Evolutionary conservation across 2,797 vertebrate species (phyloP).

Genomic region (Pantherophis alleghaniensis): DNA sequence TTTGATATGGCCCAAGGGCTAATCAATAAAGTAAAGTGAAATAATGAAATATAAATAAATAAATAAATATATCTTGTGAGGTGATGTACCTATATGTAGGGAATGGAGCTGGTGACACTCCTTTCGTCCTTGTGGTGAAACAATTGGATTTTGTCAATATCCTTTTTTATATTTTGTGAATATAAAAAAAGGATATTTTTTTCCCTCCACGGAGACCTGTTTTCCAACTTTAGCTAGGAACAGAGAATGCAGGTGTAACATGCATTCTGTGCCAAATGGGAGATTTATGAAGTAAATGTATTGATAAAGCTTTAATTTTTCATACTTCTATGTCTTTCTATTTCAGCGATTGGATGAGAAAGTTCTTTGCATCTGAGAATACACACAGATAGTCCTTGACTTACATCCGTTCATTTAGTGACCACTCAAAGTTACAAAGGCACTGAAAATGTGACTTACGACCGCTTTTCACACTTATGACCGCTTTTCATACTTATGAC

Average conservation of each 20-base stretch:
- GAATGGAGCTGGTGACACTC: neutral
- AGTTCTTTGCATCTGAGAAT: neutral
- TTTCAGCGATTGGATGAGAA: neutral
- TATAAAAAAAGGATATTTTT: neutral
- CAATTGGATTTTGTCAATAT: neutral
- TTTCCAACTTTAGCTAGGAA: neutral
- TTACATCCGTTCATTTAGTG: too few species aligned
- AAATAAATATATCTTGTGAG: neutral
- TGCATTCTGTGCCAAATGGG: too few species aligned
- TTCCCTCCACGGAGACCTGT: neutral
- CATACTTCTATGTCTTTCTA: neutral
- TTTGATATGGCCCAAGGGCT: too few species aligned
- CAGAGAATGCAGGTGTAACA: neutral
- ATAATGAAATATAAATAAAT: too few species aligned
- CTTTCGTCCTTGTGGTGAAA: neutral
- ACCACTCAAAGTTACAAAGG: too few species aligned
- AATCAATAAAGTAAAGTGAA: too few species aligned
- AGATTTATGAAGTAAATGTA: neutral
- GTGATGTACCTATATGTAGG: neutral
- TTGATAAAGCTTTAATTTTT: neutral
- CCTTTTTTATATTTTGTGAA: neutral
- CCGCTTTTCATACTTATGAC: too few species aligned
- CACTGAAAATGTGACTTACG: too few species aligned
- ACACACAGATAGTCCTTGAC: neutral
- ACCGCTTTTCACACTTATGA: too few species aligned